Base-by-base conservation (phyloP, 2,113 vertebrate species). In the Amblyopsis rosae region DNA sequence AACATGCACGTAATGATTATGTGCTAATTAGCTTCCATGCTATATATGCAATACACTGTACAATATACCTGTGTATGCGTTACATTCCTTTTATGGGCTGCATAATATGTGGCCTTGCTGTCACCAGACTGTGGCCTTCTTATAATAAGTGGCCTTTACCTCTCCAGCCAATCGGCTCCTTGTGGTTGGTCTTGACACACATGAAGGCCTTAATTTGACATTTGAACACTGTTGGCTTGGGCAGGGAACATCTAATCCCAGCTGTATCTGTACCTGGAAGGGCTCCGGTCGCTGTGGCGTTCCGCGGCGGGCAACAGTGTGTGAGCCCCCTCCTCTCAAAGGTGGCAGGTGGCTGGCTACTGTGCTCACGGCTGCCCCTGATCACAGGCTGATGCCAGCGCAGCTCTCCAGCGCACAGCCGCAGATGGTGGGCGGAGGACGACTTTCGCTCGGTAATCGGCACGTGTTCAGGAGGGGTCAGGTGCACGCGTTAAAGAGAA, bases 401-500 rank as follows among this genome's bases (percentile, higher is more conserved):
- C 67, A 70, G 60, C 49, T 47, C 41, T 65, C 62, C 71, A 55
- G 12, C 59, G 17, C 71, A 33, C 59, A 33, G 70, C 65, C 9
- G 81, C 87, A 87, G 82, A 82, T 88, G 87, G 85, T 66, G 19
- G 1, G 0, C 35, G 35, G 35, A 41, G 49, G 79, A 62, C 17
- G 65, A 76, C 57, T 63, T 63, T 60, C 48, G 59, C 73, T 75
- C 26, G 1, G 62, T 55, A 70, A 75, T 67, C 16, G 75, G 72
- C 73, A 66, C 75, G 78, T 81, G 82, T 79, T 85, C 60, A 50
- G 58, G 72, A 65, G 66, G 49, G 49, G 63, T 67, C 33, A 80
- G 26, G 63, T 65, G 77, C 69, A 81, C 70, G 64, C 3, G 60
- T 16, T 16, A 17, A 26, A 45, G 56, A 47, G 11, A 51, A 17